These are phyloP conservation scores for Aleadryas rufinucha DNA, from an alignment of 2,113 vertebrate genomes.

Conservation along the genomic window DNA sequence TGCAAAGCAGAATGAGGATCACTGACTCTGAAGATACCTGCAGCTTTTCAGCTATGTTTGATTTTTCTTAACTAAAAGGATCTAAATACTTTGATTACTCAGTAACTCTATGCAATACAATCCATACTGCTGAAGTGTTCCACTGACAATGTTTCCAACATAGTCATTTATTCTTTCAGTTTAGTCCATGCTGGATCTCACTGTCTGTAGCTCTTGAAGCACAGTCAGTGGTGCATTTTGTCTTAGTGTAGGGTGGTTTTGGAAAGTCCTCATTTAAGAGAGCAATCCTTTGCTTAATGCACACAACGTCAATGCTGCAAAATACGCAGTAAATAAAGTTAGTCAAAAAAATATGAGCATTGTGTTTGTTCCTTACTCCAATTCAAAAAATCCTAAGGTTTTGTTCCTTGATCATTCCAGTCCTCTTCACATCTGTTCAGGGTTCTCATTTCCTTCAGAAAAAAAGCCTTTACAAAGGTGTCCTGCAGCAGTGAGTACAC, in stretches of 20 bases:
- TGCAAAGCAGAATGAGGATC: not conserved
- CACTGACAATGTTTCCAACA: not conserved
- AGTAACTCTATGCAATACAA: not conserved
- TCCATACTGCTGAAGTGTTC: not conserved
- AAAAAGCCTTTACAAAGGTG: not conserved
- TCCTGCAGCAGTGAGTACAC: not conserved
- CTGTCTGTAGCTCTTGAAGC: not conserved
- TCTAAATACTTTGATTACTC: not conserved
- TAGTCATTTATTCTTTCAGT: not conserved
- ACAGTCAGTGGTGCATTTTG: not conserved
- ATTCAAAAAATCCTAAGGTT: not conserved
- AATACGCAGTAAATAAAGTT: not conserved
- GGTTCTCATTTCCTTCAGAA: not conserved
- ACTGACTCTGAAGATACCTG: not conserved
- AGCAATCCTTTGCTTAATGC: not conserved
- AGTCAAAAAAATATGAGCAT: rapidly evolving
- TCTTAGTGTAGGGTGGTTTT: not conserved
- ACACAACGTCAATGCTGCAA: not conserved
- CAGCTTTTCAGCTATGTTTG: not conserved
- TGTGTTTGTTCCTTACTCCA: not conserved
- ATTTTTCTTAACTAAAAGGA: conserved; percentile 3
- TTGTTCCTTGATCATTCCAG: not conserved
- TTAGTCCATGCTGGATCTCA: not conserved
- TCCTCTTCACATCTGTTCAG: not conserved
- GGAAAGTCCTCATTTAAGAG: not conserved